Base-by-base conservation (phyloP, 2,797 vertebrate species). In the Fistularia tabacaria region DNA sequence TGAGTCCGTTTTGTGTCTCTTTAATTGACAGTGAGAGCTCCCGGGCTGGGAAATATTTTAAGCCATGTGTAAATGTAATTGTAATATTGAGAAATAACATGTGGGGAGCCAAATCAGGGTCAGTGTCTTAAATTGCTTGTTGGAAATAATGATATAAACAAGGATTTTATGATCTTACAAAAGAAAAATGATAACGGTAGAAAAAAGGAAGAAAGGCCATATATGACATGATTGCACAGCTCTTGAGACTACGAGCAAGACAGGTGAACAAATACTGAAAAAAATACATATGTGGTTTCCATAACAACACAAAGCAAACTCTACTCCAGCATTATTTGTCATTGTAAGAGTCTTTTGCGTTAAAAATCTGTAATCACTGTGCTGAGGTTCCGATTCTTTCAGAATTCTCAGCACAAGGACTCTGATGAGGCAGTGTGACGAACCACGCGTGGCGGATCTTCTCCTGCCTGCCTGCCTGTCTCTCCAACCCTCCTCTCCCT, bases 401-500 rank as follows among this genome's bases (percentile, higher is more conserved):
- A 38, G 14, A 55, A 54, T 13, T 39, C 14, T 58, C 48, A 7
- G 49, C 51, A 54, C 62, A 59, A 14, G 66, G 56, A 40, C 55
- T 58, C 7, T 62, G 73, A 64, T 48, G 59, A 76, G 75, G 66
- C 66, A 53, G 14, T 40, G 38, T 62, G 62, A 73, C 59, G 66
- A 64, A 66, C 51, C 66, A 48, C 7, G 55, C 50, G 46, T 72
- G 76, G 79, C 70, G 64, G 79, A 71, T 75, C 69, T 69, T 64
- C 72, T 62, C 64, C 50, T 67, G 57, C 51, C 73, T 25, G 25
- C 25, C 25, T 39, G 42, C 51, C 58, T 59, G 61, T 57, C 71
- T 73, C 74, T 66, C 57, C 71, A 66, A 3, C 77, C 77, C 74
- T 69, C 69, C 73, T 72, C 77, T 75, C 68, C 59, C 71, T 62